Percentiles rank a stretch among this genome's conserved stretches.
phyloP scores from a whole-genome alignment of 2,113 vertebrate species.

The Lophochroa leadbeateri region DNA sequence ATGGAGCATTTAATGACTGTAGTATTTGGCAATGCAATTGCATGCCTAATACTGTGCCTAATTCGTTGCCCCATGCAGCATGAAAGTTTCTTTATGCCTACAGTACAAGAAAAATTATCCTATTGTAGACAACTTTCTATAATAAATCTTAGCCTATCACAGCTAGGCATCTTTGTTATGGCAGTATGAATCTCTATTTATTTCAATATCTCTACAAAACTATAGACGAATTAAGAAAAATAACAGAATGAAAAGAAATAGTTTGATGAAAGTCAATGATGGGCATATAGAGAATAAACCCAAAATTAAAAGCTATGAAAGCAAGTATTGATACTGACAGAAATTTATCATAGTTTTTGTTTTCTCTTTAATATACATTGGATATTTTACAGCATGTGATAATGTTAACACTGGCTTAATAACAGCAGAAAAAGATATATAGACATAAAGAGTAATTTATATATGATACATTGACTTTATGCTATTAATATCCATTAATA shows the following conservation, averaged over 20 bases:
- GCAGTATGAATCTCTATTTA: neutral
- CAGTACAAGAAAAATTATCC: neutral
- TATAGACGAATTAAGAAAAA: neutral
- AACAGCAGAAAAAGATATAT: neutral
- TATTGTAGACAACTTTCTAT: neutral
- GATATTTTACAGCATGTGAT: neutral
- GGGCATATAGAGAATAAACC: neutral
- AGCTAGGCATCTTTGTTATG: neutral
- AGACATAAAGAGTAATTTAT: neutral
- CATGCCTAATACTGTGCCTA: neutral
- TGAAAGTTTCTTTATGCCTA: neutral
- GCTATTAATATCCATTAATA: neutral
- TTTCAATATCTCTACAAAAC: neutral
- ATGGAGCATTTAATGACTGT: neutral
- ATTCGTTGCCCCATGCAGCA: neutral
- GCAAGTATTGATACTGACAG: neutral
- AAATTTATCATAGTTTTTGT: neutral
- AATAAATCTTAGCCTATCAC: neutral
- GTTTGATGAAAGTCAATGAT: neutral
- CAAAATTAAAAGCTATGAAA: neutral
- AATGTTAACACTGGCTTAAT: neutral
- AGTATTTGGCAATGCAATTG: neutral
- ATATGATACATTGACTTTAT: neutral
- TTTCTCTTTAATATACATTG: neutral
- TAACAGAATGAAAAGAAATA: neutral